These are phyloP conservation scores for Steinernema carpocapsae DNA, from an alignment of 2,888 invertebrate species.

Conservation along the genomic window DNA sequence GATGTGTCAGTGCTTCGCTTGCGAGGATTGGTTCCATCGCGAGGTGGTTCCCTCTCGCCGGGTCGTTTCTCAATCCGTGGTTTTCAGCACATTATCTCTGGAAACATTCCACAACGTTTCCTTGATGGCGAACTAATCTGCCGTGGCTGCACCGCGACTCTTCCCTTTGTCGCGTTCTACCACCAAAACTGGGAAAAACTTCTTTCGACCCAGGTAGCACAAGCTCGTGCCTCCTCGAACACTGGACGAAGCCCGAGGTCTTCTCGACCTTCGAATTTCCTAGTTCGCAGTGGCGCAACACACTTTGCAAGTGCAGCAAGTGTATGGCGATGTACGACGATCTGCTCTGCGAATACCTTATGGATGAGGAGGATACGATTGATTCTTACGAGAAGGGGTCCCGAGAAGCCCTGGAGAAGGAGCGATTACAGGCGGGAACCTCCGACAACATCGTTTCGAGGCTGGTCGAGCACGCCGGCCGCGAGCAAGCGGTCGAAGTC, in stretches of 20 bases:
- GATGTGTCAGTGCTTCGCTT: constrained; percentile 93
- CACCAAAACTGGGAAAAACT: not conserved
- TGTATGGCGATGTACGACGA: constrained; percentile 49
- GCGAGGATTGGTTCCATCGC: constrained; percentile 97
- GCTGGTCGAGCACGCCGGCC: constrained; percentile 7
- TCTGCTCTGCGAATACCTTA: constrained; percentile 50
- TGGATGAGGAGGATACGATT: constrained; percentile 50
- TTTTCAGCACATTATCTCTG: not conserved
- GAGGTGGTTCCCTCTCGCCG: no score
- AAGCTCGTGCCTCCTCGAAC: not conserved
- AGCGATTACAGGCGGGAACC: not conserved
- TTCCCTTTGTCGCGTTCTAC: constrained; percentile 77
- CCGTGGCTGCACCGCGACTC: constrained; percentile 78
- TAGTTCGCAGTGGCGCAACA: constrained; percentile 38
- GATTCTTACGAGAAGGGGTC: not conserved
- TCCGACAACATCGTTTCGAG: constrained; percentile 4
- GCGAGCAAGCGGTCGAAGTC: constrained; percentile 26
- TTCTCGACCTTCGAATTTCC: not conserved
- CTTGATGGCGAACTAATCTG: constrained; percentile 85
- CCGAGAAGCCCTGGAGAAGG: constrained; percentile 4
- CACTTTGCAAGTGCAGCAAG: constrained; percentile 40
- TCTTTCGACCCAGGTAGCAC: not conserved
- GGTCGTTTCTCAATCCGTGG: constrained; percentile 27
- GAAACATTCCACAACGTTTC: not conserved
- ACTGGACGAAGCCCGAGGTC: not conserved